A percentile compares a stretch with the other conserved stretches of the same genome.
phyloP scores from a whole-genome alignment of 1,140 invertebrate species.

The Akabosia matsudoensis region DNA sequence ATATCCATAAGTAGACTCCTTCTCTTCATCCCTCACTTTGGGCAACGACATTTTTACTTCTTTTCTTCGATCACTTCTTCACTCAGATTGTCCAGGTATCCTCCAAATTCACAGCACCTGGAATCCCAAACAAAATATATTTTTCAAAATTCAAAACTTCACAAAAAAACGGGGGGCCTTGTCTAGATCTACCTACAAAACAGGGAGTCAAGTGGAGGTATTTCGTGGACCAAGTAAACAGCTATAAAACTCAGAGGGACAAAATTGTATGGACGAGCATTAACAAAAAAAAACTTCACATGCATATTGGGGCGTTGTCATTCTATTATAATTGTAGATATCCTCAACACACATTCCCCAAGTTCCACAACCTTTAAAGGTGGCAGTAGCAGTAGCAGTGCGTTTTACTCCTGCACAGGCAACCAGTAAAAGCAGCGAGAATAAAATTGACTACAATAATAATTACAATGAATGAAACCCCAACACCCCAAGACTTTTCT shows the following conservation, averaged over 20 bases:
- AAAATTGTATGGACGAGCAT: too few relatives aligned
- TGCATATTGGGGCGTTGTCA: constrained; percentile 15
- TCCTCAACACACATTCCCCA: background rate
- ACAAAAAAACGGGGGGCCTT: too few relatives aligned
- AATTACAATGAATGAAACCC: background rate
- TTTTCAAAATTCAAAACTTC: too few relatives aligned
- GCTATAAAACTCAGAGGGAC: too few relatives aligned
- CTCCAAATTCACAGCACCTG: background rate
- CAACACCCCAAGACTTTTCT: too few relatives aligned
- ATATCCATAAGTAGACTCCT: constrained; percentile 86
- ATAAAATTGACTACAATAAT: background rate
- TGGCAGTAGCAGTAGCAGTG: too few relatives aligned
- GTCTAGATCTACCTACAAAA: too few relatives aligned
- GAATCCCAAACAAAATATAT: too few relatives aligned
- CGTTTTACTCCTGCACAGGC: background rate
- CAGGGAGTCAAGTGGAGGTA: too few relatives aligned
- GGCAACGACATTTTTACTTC: constrained; percentile 54
- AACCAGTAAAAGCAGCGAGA: background rate
- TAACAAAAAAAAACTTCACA: too few relatives aligned
- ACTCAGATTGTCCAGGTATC: background rate
- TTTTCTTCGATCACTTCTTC: too few relatives aligned
- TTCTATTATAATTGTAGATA: constrained; percentile 11
- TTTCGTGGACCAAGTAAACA: too few relatives aligned
- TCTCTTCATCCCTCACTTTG: constrained; percentile 78
- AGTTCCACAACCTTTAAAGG: background rate